Percentiles rank a stretch among this genome's conserved stretches.
Conservation (phyloP, 2,888 invertebrate species). For the Oxycera nigricornis region DNA sequence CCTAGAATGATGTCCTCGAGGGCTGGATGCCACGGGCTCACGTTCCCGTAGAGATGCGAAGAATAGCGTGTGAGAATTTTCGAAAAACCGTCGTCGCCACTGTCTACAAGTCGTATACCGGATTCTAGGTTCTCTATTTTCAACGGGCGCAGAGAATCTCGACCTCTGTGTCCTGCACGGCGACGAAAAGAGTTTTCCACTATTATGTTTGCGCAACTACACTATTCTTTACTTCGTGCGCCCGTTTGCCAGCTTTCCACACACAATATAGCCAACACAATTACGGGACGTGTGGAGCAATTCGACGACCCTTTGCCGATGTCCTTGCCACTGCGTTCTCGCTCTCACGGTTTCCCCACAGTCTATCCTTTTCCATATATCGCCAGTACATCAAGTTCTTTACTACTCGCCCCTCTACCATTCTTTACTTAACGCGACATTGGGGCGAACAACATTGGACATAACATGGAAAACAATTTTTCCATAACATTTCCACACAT, state of each 20-base stretch:
- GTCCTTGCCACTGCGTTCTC: slow-evolving; percentile 16
- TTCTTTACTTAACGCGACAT: neutral
- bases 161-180: neutral
- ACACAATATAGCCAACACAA: slow-evolving; percentile 22
- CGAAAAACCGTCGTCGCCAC: slow-evolving; percentile 38
- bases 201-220: slow-evolving; percentile 39
- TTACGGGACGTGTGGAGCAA: slow-evolving; percentile 15
- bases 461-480: slow-evolving; percentile 25
- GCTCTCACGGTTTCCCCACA: slow-evolving; percentile 2
- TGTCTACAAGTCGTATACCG: slow-evolving; percentile 40
- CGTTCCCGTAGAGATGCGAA: slow-evolving; percentile 14
- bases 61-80: slow-evolving; percentile 27
- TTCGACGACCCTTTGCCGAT: slow-evolving; percentile 32
- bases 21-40: slow-evolving; percentile 48
- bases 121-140: slow-evolving; percentile 43
- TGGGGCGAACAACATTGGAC: slow-evolving; percentile 17
- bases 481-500: slow-evolving; percentile 31
- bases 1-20: slow-evolving; percentile 63
- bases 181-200: slow-evolving; percentile 12
- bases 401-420: neutral
- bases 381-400: neutral
- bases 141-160: slow-evolving; percentile 12
- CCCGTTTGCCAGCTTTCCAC: too few relatives aligned
- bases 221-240: neutral
- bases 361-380: neutral